phyloP scores from a whole-genome alignment of 1,140 invertebrate species.

The Camponotus vicinus region DNA sequence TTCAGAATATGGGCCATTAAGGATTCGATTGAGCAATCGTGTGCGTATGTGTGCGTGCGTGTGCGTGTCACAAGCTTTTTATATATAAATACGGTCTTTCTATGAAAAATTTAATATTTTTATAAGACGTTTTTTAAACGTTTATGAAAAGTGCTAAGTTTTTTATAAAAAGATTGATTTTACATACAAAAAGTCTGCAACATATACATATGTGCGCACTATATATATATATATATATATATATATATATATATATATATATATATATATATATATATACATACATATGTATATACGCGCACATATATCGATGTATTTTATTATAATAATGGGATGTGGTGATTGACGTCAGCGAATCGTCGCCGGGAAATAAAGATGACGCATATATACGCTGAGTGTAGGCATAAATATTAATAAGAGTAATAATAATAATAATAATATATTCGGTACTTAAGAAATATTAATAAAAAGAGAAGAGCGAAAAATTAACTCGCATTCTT shows the following conservation, averaged over 20 bases:
- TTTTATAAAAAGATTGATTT: too few relatives aligned
- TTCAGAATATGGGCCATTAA: not conserved
- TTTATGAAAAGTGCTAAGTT: too few relatives aligned
- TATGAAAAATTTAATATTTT: too few relatives aligned
- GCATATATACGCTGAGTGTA: slow-evolving; percentile 29
- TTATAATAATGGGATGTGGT: slow-evolving; percentile 51
- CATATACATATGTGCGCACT: slow-evolving; percentile 13
- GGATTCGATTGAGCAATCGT: slow-evolving; percentile 13
- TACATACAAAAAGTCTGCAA: too few relatives aligned
- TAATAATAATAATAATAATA: slow-evolving; percentile 62
- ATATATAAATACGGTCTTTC: too few relatives aligned
- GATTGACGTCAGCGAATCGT: slow-evolving; percentile 42
- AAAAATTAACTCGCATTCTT: slow-evolving; percentile 4
- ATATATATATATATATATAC: not conserved
- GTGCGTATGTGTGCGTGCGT: not conserved
- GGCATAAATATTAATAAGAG: slow-evolving; percentile 26
- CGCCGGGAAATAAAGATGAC: not conserved
- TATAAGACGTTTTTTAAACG: too few relatives aligned
- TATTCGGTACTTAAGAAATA: slow-evolving; percentile 75
- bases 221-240: not conserved
- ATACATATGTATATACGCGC: not conserved
- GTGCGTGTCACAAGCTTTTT: too few relatives aligned
- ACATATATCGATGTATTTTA: slow-evolving; percentile 67
- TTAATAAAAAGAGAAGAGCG: not conserved
- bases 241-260: slow-evolving; percentile 19